Evolutionary conservation across 2,797 vertebrate species (phyloP), one percentile per base, ranked within the genome.

Genomic region (Brachyrhaphis roseni): DNA sequence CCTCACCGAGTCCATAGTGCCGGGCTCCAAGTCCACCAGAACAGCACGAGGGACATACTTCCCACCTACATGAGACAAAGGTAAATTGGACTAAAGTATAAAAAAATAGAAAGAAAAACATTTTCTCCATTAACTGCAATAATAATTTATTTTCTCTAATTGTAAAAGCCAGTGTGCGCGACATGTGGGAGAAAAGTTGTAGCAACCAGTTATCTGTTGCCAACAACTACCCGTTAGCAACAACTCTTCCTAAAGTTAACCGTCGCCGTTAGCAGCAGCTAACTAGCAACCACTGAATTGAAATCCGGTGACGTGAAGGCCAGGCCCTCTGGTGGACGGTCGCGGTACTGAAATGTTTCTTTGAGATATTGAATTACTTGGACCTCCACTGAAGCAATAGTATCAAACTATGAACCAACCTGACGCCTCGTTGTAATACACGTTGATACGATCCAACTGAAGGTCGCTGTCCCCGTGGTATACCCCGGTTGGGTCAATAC

Each of bases 251-350:
- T 47, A 47, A 5, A 47, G 46, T 47, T 47, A 47, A 47, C 1
- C 5, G 46, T 47, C 16, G 15, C 46, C 46, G 46, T 47, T 47
- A 47, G 51, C 51, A 53, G 12, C 53, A 57, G 26, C 26, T 28
- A 57, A n/a, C 53, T 64, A 18, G 59, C 8, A 64, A 34, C 59
- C 31, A 62, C 3, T 62, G 28, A 59, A 59, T 59, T 59, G 1
- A 28, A 28, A 28, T 31, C n/a, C 12, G 28, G 13, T 31, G 15
- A 34, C 16, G 0, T 64, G 31, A 64, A 12, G 53, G 26, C 59
- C 59, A n/a, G 53, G 11, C 31, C 59, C 59, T 64, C 59, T 64
- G 7, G 59, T 64, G 59, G 59, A 64, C 59, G 59, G 59, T 64
- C 6, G 31, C 2, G 59, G 59, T 8, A 64, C 16, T 64, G 20